Base-by-base conservation (phyloP, 2,113 vertebrate species). In the Recurvirostra avosetta region DNA sequence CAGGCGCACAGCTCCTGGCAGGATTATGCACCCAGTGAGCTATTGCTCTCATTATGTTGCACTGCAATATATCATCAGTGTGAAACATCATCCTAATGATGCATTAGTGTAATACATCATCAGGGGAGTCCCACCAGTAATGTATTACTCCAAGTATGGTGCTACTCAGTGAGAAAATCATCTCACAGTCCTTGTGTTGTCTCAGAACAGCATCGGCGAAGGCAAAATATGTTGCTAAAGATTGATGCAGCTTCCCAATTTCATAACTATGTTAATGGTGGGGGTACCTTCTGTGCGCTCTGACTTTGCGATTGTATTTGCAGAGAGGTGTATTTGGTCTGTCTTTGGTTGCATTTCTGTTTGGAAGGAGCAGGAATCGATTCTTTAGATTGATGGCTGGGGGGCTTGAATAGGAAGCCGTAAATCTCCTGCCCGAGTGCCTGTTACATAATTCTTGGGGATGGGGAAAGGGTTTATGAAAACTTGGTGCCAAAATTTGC, bases 81-180 rank as follows among this genome's bases (percentile, higher is more conserved):
- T 92, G 98, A 96, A 96, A 96, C 96, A 97, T 97, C 96, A 96
- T 97, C 96, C 96, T 98, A 97, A 97, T 97, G 98, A 98, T 97
- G 88, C 96, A 97, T 97, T 98, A 97, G 96, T 86, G 95, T 96
- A 97, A 97, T 98, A 97, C 97, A 97, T 98, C 97, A 97, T 92
- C 94, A 95, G 94, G 91, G 96, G 96, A 97, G 96, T 96, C 96
- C 93, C 96, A 92, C 95, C 95, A 97, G 96, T 97, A 97, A 97
- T 94, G 91, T 94, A 94, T 97, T 96, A 74, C 96, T 94, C 91
- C 63, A 68, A 91, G 92, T 88, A 78, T 68, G 91, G 89, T 87
- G 91, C 90, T 93, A 61, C 68, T 95, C 84, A n/a, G 83, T 84
- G 61, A 92, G 87, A 88, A 94, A 96, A 94, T 88, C 32, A 59